Evolutionary conservation across 2,888 invertebrate species (phyloP).

Genomic region (Sepioteuthis lessoniana): DNA sequence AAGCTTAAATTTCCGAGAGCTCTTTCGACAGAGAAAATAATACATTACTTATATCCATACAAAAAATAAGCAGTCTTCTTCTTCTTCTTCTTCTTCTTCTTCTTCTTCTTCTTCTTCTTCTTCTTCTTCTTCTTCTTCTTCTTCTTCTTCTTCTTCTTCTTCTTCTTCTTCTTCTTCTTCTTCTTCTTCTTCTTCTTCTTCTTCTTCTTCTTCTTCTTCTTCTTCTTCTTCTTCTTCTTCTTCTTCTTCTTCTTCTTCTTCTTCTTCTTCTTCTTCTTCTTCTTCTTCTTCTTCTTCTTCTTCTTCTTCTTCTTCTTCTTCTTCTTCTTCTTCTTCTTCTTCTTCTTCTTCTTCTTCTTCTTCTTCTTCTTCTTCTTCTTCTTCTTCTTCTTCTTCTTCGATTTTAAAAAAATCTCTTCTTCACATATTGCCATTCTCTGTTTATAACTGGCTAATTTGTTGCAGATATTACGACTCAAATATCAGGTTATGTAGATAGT

Average conservation of each 20-base stretch:
- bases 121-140: conserved; percentile 33
- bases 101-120: neutral
- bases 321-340: neutral
- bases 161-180: neutral
- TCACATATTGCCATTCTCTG: no score
- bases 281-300: neutral
- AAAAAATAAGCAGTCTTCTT: neutral
- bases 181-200: neutral
- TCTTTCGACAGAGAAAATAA: no score
- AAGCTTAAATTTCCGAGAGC: no score
- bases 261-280: neutral
- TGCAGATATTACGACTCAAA: no score
- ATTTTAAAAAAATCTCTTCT: no score
- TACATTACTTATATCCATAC: no score
- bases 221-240: neutral
- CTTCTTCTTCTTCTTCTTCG: no score
- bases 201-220: conserved; percentile 40
- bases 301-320: neutral
- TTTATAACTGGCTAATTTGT: no score
- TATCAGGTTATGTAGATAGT: no score
- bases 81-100: no score
- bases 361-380: neutral
- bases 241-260: neutral
- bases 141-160: conserved; percentile 33
- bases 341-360: neutral